Conservation (phyloP, 2,797 vertebrate genomes). For the Florisuga fusca region DNA sequence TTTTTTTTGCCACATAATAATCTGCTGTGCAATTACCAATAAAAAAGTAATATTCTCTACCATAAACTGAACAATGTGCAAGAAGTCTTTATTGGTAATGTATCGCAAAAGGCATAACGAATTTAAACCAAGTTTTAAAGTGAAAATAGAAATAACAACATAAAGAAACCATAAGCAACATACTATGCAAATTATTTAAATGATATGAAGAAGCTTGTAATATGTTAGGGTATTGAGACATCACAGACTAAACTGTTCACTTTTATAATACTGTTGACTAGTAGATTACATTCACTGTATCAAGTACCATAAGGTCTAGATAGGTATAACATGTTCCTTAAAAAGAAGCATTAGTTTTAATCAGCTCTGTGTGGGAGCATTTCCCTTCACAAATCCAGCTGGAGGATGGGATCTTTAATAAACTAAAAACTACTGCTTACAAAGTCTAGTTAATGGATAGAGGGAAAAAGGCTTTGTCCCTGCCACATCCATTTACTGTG, state of each 20-base stretch:
- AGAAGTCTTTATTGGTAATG: constrained; percentile 67
- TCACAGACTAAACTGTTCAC: neutral
- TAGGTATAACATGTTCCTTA: constrained; percentile 11
- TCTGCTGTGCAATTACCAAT: constrained; percentile 81
- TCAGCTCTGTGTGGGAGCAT: constrained; percentile 48
- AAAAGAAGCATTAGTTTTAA: constrained; percentile 42
- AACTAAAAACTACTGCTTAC: neutral
- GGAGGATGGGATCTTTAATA: constrained; percentile 17
- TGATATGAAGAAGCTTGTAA: neutral
- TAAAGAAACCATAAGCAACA: neutral
- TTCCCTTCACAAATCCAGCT: constrained; percentile 58
- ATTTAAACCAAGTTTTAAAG: constrained; percentile 69
- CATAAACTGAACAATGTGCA: constrained; percentile 77
- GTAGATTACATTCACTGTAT: neutral
- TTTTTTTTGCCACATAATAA: constrained; percentile 82
- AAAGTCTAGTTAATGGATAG: neutral
- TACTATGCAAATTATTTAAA: constrained; percentile 5
- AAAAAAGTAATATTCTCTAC: constrained; percentile 80
- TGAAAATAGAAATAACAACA: neutral
- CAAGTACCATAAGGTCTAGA: neutral
- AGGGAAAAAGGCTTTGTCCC: neutral
- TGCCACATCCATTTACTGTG: neutral
- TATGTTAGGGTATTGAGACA: neutral
- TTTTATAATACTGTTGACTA: constrained; percentile 27
- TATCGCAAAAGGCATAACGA: constrained; percentile 71